Evolutionary conservation across 2,888 invertebrate species (phyloP), one percentile per base, ranked within the genome.

Genomic region (Lepidochitona cinerea): DNA sequence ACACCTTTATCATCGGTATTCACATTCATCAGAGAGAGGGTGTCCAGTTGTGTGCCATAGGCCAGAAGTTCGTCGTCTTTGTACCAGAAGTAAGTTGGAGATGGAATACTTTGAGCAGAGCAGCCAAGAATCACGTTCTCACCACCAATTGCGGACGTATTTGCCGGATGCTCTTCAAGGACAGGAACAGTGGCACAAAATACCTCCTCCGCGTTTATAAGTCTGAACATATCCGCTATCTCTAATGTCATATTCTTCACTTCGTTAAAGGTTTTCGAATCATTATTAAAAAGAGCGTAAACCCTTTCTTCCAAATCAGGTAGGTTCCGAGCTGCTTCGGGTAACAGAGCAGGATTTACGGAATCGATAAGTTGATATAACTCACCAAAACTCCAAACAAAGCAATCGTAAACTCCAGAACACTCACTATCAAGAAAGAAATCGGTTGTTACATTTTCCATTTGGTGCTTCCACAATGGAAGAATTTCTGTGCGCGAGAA

Each of bases 361-460:
- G 66, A 37, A n/a, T 66, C 66, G 12, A 37, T 12, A 5, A 66
- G 66, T 9, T 37, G 35, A n/a, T 66, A 37, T 32, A 66, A 18
- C 35, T 66, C n/a, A 3, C 37, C 29, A 29, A 66, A 35, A 33
- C 37, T 66, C 35, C 37, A 37, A 18, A 66, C 37, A 12, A 66
- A 35, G 26, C 66, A 66, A 37, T 66, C 66, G 18, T 66, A 35
- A 66, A 66, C 35, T 26, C 66, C 66, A 36, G 36, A 37, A 26
- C 66, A 66, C 29, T 37, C 66, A 35, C 26, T 37, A 5, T 18
- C 14, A 37, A 37, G 14, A 12, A 66, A 36, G 23, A 29, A 14
- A 2, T 36, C 66, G 9, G 26, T 2, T 1, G 36, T 36, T n/a
- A 36, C 18, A 66, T 66, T 66, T 37, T 37, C 37, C 66, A 66